Evolutionary conservation across 2,797 vertebrate species (phyloP).

Genomic region (Mastacembelus armatus): DNA sequence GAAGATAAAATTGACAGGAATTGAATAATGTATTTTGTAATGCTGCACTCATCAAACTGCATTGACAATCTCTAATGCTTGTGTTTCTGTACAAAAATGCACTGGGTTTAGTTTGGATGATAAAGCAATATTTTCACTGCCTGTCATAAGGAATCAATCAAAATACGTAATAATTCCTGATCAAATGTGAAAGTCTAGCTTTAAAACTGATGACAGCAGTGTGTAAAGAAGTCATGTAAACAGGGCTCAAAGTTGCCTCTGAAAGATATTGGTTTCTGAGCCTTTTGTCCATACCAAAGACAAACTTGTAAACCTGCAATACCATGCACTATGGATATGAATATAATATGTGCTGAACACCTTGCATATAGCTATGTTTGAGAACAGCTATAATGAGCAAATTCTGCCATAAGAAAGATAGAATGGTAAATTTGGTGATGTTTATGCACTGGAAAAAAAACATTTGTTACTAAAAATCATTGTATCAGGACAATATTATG

Average conservation of each 20-base stretch:
- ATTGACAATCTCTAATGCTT: conserved; percentile 68
- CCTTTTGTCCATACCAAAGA: conserved; percentile 86
- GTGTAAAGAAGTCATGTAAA: conserved; percentile 14
- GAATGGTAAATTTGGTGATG: conserved; percentile 13
- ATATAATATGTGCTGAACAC: too few species aligned
- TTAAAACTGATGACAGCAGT: conserved; percentile 14
- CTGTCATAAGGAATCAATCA: conserved; percentile 8
- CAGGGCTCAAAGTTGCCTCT: conserved; percentile 15
- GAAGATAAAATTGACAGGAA: neutral
- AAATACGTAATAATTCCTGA: conserved; percentile 11
- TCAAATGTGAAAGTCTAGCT: conserved; percentile 29
- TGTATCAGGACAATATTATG: conserved; percentile 44
- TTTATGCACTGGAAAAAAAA: conserved; percentile 66
- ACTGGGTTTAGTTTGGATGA: conserved; percentile 56
- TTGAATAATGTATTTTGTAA: neutral
- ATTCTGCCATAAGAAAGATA: too few species aligned
- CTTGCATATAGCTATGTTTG: too few species aligned
- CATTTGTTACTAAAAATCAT: conserved; percentile 37
- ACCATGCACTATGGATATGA: conserved; percentile 49
- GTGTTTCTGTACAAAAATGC: conserved; percentile 42
- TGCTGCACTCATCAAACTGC: conserved; percentile 40
- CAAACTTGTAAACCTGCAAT: conserved; percentile 47
- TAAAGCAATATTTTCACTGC: conserved; percentile 15
- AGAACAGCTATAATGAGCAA: too few species aligned
- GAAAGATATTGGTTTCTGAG: conserved; percentile 65